Evolutionary conservation across 1,140 invertebrate species (phyloP), one percentile per base, ranked within the genome.

Genomic region (Meteorus sp.): DNA sequence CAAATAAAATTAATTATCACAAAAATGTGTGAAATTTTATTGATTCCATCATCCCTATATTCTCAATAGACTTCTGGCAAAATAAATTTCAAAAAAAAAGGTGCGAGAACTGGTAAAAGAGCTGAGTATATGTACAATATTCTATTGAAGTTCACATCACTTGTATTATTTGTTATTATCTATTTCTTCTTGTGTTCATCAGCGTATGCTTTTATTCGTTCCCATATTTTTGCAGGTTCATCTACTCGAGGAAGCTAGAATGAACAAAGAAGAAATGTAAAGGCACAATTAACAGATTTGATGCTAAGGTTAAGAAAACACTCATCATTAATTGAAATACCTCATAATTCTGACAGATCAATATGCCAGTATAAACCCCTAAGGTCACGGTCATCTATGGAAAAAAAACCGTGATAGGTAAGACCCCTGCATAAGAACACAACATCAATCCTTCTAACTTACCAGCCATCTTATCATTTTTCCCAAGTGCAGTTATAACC

Each of bases 271-370:
- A 22, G 15, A 47, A 7, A 48, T 19, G 11, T 23, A 27, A 56
- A 61, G 33, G 8, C 44, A 33, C 25, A 57, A 29, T 43, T 57
- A 22, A 51, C 19, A 43, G 33, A 7, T 50, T 54, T 47, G 3
- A 47, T 50, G 20, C 15, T 37, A 58, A 20, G 8, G 54, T 11
- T 43, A 15, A 60, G n/a, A 41, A 11, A 22, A 13, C 15, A 58
- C 52, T 52, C 61, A 54, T 20, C 35, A 51, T 22, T 44, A 52
- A 54, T 48, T 60, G 39, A 58, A 66, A 76, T 83, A 92, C 90
- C 81, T 92, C 83, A 81, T 92, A 92, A 76, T 92, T 92, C 82
- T 93, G 91, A 57, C 84, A 84, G 56, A 91, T 68, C 69, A 92
- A 94, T 55, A 93, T 84, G 31, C 91, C 91, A 52, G 88, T 79